These are phyloP conservation scores for Chelonoidis abingdonii DNA, from an alignment of 2,113 vertebrate species.

Conservation along the genomic window DNA sequence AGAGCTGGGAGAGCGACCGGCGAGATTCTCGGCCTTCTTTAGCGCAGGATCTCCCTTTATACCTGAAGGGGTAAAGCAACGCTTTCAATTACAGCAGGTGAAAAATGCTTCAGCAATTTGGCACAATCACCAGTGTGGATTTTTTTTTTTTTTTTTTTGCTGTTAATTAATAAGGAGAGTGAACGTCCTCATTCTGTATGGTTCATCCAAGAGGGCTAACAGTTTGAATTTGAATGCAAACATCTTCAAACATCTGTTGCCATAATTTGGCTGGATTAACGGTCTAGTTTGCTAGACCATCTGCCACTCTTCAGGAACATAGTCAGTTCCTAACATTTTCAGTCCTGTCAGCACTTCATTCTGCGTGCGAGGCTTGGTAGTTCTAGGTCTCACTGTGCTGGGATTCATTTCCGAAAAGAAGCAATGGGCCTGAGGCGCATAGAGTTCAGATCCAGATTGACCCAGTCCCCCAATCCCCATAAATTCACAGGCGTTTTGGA, in stretches of 20 bases:
- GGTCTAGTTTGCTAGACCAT: constrained; percentile 44
- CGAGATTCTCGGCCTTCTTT: accelerated
- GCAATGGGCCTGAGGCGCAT: accelerated
- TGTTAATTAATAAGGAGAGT: constrained; percentile 66
- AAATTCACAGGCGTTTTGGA: accelerated
- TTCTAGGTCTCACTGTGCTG: accelerated
- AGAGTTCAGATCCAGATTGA: background rate
- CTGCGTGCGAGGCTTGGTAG: accelerated
- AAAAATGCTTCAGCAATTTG: background rate
- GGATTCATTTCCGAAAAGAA: accelerated
- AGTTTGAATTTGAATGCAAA: constrained; percentile 58
- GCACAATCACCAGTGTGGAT: background rate
- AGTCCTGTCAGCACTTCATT: accelerated
- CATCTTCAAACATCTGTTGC: constrained; percentile 75
- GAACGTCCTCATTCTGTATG: constrained; percentile 14
- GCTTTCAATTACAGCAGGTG: background rate
- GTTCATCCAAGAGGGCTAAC: constrained; percentile 55
- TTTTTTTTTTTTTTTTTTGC: constrained; percentile 17
- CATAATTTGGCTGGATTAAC: constrained; percentile 74
- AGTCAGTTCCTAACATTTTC: background rate
- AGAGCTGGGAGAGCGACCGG: accelerated
- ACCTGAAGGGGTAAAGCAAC: background rate
- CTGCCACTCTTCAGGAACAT: constrained; percentile 50
- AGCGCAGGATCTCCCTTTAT: accelerated
- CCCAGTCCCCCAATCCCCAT: background rate